Evolutionary conservation across 2,113 vertebrate genomes (phyloP).

Genomic region (Periophthalmodon schlosseri): DNA sequence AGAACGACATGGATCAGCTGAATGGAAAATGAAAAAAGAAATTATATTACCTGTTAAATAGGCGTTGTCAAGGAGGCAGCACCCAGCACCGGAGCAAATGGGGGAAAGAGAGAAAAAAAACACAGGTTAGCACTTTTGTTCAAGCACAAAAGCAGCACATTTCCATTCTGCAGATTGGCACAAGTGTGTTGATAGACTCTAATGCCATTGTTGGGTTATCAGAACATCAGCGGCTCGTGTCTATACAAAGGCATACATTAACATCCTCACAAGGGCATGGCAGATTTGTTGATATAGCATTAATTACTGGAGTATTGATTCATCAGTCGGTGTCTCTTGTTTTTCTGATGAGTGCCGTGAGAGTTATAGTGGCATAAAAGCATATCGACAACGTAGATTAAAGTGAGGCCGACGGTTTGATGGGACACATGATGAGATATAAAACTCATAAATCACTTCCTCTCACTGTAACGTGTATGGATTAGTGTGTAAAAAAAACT

Average conservation of each 20-base stretch:
- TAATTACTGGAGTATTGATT: slow-evolving; percentile 47
- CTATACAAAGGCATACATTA: not conserved
- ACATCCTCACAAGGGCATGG: not conserved
- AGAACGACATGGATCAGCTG: slow-evolving; percentile 33
- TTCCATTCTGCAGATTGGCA: slow-evolving; percentile 30
- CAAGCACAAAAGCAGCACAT: slow-evolving; percentile 22
- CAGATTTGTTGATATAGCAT: slow-evolving; percentile 33
- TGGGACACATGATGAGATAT: slow-evolving; percentile 28
- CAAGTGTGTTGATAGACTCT: slow-evolving; percentile 1
- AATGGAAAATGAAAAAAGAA: slow-evolving; percentile 3
- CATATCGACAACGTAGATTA: slow-evolving; percentile 39
- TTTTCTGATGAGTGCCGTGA: slow-evolving; percentile 30
- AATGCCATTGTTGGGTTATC: not conserved
- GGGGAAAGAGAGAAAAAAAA: slow-evolving; percentile 35
- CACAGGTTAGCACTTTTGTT: slow-evolving; percentile 53
- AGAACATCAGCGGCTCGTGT: slow-evolving; percentile 5
- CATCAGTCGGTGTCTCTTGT: slow-evolving; percentile 11
- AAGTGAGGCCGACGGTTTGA: slow-evolving; percentile 41
- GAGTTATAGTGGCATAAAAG: slow-evolving; percentile 45
- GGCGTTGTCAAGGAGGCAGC: slow-evolving; percentile 19
- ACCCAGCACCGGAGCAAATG: slow-evolving; percentile 33
- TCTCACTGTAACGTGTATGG: not conserved
- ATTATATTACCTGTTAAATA: slow-evolving; percentile 64
- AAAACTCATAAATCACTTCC: slow-evolving; percentile 1
- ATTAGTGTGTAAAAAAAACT: not conserved